These are phyloP conservation scores for Meiosimyza platycephala DNA, from an alignment of 2,888 invertebrate genomes.

Conservation along the genomic window DNA sequence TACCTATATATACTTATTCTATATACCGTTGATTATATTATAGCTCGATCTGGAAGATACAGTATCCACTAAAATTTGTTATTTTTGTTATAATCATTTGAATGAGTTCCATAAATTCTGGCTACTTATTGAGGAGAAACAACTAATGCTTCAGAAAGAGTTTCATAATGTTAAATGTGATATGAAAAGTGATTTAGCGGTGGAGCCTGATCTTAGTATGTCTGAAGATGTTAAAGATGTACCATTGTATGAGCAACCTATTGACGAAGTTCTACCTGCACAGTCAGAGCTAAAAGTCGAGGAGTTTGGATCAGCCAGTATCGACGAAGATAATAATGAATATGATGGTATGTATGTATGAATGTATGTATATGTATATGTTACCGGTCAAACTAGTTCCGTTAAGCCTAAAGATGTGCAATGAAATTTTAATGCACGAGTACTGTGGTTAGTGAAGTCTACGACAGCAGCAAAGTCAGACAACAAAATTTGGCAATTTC, in stretches of 20 bases:
- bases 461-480: too few relatives aligned
- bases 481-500: too few relatives aligned
- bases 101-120: slow-evolving; percentile 18
- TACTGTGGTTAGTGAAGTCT: too few relatives aligned
- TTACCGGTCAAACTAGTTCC: too few relatives aligned
- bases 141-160: background rate
- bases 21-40: background rate
- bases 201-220: background rate
- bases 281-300: background rate
- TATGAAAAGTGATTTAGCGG: background rate
- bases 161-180: background rate
- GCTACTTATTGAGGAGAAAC: slow-evolving; percentile 6
- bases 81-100: background rate
- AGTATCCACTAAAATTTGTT: slow-evolving; percentile 3
- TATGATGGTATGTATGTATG: too few relatives aligned
- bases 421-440: too few relatives aligned
- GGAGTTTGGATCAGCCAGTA: background rate
- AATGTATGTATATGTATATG: too few relatives aligned
- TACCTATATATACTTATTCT: too few relatives aligned
- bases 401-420: too few relatives aligned
- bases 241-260: background rate
- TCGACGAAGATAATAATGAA: background rate
- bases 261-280: background rate
- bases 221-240: background rate
- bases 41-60: background rate